Base-by-base conservation (phyloP, 2,888 invertebrate genomes). In the Metallyticus violacea region DNA sequence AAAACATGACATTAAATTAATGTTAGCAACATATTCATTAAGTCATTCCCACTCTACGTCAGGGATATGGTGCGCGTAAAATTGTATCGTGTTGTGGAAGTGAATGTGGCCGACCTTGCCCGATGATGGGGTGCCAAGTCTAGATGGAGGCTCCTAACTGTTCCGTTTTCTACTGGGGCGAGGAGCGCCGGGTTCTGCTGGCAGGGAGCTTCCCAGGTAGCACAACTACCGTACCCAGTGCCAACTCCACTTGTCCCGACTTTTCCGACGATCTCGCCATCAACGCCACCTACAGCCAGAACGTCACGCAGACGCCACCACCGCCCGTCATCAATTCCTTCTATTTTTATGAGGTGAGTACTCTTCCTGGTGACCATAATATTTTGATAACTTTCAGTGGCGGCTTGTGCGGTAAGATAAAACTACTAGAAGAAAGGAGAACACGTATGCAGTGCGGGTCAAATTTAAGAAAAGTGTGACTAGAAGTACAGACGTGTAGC, bases 311-410 rank as follows among this genome's bases (percentile, higher is more conserved):
- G 27, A n/a, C 30, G 25, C 25, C 78, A 26, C 26, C 27, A 81
- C 85, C 85, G 7, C 88, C 86, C 89, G 90, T 90, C 86, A 92
- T 93, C 90, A 92, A 93, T 89, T 93, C 93, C 84, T 93, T 93
- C 88, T 93, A 93, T 89, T 93, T 93, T 89, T 93, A 93, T 90
- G 93, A 93, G 93, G 93, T 93, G 90, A 89, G 89, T 88, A 26
- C 29, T n/a, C n/a, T n/a, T n/a, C n/a, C n/a, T n/a, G n/a, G n/a
- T n/a, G n/a, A n/a, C n/a, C n/a, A n/a, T n/a, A n/a, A n/a, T n/a
- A n/a, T n/a, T n/a, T n/a, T n/a, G 29, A 6, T 6, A 3, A 22
- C 25, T 25, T n/a, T 77, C 29, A 28, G 22, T 27, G 85, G 40
- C 40, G 40, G 40, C 40, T 62, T 62, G 40, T 62, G 40, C 40